phyloP scores from a whole-genome alignment of 1,140 invertebrate species.

The Apolygus lucorum region DNA sequence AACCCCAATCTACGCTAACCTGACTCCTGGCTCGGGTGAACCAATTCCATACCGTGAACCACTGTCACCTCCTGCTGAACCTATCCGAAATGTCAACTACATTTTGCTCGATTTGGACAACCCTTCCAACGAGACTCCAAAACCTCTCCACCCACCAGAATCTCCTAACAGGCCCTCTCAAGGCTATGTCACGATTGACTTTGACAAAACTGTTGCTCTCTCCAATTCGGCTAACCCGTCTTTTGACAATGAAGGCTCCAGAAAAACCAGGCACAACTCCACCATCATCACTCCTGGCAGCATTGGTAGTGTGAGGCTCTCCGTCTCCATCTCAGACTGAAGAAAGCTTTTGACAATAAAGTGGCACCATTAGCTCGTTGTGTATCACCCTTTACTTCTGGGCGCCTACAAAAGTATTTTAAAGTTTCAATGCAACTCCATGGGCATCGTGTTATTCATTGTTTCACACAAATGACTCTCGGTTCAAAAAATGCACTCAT shows the following conservation, averaged over 20 bases:
- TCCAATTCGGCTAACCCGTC: conserved; percentile 48
- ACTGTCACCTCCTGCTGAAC: not conserved
- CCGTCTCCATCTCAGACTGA: conserved; percentile 21
- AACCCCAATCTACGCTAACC: conserved; percentile 49
- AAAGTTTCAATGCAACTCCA: too few species aligned
- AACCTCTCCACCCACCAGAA: conserved; percentile 30
- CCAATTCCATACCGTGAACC: conserved; percentile 39
- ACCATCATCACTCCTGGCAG: conserved; percentile 45
- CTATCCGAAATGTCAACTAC: conserved; percentile 53
- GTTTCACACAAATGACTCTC: too few species aligned
- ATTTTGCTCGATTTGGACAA: conserved; percentile 62
- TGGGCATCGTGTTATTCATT: too few species aligned
- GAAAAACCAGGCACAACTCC: conserved; percentile 57
- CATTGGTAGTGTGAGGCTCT: conserved; percentile 8
- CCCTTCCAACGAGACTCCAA: conserved; percentile 35
- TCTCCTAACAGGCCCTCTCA: conserved; percentile 48
- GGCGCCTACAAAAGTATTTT: too few species aligned
- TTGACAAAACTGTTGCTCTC: conserved; percentile 83
- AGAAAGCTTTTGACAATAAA: conserved; percentile 6
- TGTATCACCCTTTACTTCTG: too few species aligned
- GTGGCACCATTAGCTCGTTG: too few species aligned
- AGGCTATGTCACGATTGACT: conserved; percentile 88
- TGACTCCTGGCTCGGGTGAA: conserved; percentile 51
- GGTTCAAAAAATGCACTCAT: too few species aligned
- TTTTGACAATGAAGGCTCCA: conserved; percentile 47